phyloP scores from a whole-genome alignment of 2,797 vertebrate genomes.

The Melopsittacus undulatus region DNA sequence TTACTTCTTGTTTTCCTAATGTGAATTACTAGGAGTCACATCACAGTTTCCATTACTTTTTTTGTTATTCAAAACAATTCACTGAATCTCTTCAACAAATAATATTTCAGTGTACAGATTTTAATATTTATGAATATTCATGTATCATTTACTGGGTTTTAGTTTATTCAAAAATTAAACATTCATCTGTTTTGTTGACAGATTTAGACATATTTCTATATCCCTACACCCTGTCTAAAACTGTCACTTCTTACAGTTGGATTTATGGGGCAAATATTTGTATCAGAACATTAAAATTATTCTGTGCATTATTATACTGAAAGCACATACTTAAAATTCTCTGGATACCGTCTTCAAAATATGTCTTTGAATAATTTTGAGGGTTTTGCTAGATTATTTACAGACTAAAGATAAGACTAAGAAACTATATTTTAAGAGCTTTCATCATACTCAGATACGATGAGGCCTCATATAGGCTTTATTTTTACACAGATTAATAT shows the following conservation, averaged over 20 bases:
- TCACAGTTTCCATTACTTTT: not conserved
- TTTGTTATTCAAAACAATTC: not conserved
- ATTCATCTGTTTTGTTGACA: not conserved
- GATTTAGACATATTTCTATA: not conserved
- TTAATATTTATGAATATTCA: conserved; percentile 28
- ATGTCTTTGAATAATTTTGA: not conserved
- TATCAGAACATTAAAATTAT: not conserved
- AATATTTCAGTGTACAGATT: not conserved
- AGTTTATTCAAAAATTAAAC: not conserved
- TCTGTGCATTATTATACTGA: not conserved
- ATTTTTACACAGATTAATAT: not conserved
- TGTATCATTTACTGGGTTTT: not conserved
- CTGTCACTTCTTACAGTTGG: not conserved
- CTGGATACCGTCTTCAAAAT: not conserved
- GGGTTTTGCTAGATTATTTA: not conserved
- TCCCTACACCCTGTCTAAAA: not conserved
- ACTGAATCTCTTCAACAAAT: not conserved
- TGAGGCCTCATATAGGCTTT: not conserved
- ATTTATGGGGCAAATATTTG: not conserved
- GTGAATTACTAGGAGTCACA: not conserved
- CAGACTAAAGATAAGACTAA: not conserved
- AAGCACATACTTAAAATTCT: not conserved
- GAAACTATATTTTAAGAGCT: not conserved
- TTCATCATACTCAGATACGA: not conserved
- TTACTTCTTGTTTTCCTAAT: not conserved